Evolutionary conservation across 2,888 invertebrate genomes (phyloP), one percentile per base, ranked within the genome.

Genomic region (Acleris laterana): DNA sequence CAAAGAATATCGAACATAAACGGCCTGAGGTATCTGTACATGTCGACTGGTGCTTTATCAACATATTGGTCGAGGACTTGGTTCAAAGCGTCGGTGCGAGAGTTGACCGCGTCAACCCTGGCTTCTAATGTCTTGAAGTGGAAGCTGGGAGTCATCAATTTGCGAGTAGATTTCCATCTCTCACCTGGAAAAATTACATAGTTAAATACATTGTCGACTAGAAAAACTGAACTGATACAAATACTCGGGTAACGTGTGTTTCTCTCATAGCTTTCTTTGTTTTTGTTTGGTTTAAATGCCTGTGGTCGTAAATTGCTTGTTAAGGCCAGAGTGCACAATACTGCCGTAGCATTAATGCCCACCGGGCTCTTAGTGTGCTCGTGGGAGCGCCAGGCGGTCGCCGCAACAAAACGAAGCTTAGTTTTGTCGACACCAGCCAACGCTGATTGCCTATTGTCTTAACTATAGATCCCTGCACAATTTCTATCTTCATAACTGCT

Each of bases 1-100:
- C 78, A 74, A 19, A 81, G 49, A 5, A 78, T 72, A 57, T 81
- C 81, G 50, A 75, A 78, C 80, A 80, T 80, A 57, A 72, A 79
- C 0, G 81, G 80, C 25, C 74, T 71, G 6, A 80, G 63, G 67
- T 77, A 80, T 25, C 72, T 72, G 60, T 80, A 79, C 28, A 80
- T 52, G 25, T 79, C 75, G 22, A 80, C 69, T 2, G 71, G 69
- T 1, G 59, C 68, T 42, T 71, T 71, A 38, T 70, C 74, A 1
- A 68, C 65, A 32, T 68, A 65, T 38, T 65, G 59, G 51, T 76
- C 75, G 3, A 81, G 68, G 17, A 75, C 66, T 22, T 73, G 68
- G 58, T 77, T 69, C 32, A 81, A 73, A n/a, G 64, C 68, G 5
- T 74, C 71, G 48, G 72, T 73, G 28, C 75, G 63, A 17, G 70